Evolutionary conservation across 2,113 vertebrate species (phyloP).

Genomic region (Notothenia rossii): DNA sequence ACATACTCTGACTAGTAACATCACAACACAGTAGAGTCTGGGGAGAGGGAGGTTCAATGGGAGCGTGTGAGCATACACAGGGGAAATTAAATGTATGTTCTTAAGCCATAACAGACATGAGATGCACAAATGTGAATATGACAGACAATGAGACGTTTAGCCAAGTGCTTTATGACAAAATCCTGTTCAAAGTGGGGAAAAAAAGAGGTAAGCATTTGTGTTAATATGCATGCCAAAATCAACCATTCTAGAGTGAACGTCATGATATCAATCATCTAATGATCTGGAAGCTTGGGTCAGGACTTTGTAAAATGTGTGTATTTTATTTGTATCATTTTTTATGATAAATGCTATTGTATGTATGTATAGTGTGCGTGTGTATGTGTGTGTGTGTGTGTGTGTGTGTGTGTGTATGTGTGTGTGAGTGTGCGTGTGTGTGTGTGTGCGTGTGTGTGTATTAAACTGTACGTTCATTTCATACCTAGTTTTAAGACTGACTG

Average conservation of each 20-base stretch:
- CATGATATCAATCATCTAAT: slow-evolving; percentile 76
- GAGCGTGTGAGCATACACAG: slow-evolving; percentile 35
- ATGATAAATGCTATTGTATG: slow-evolving; percentile 84
- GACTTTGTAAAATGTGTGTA: slow-evolving; percentile 87
- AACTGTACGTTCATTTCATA: slow-evolving; percentile 87
- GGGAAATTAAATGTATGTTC: slow-evolving; percentile 67
- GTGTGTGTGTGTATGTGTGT: slow-evolving; percentile 82
- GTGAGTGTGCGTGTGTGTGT: background rate
- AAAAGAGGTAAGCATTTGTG: slow-evolving; percentile 78
- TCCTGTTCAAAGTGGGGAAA: slow-evolving; percentile 65
- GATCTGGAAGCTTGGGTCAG: slow-evolving; percentile 80
- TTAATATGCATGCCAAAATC: slow-evolving; percentile 83
- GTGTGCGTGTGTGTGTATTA: slow-evolving; percentile 81
- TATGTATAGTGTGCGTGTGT: slow-evolving; percentile 68
- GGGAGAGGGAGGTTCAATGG: slow-evolving; percentile 21
- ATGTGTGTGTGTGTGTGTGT: slow-evolving; percentile 79
- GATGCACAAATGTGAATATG: slow-evolving; percentile 76
- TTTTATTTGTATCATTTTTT: slow-evolving; percentile 87
- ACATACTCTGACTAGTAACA: slow-evolving; percentile 47
- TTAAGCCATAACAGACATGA: slow-evolving; percentile 83
- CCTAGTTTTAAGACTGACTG: slow-evolving; percentile 82
- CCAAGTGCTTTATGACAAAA: slow-evolving; percentile 77
- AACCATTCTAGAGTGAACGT: slow-evolving; percentile 80
- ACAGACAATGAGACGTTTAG: slow-evolving; percentile 71
- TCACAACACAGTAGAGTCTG: slow-evolving; percentile 21